phyloP scores from a whole-genome alignment of 1,140 invertebrate genomes.

The Sinella curviseta region DNA sequence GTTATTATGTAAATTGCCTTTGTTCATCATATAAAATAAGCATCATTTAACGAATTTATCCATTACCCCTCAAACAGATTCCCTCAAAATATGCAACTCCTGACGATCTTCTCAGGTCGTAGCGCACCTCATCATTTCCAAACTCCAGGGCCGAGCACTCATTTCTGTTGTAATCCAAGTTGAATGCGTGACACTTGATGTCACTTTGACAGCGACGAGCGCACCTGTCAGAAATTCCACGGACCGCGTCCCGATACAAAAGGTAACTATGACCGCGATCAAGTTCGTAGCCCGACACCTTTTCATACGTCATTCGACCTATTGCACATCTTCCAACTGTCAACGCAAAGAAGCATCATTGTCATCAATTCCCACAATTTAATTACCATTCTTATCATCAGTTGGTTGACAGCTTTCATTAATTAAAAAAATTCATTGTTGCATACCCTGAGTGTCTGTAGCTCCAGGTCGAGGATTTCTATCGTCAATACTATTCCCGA shows the following conservation, averaged over 20 bases:
- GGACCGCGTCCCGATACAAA: conserved; percentile 51
- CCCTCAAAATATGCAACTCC: conserved; percentile 58
- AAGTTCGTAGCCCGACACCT: conserved; percentile 57
- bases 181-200: conserved; percentile 55
- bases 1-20: background rate
- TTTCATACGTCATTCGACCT: conserved; percentile 56
- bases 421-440: background rate
- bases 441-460: conserved; percentile 47
- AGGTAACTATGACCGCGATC: conserved; percentile 51
- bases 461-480: conserved; percentile 37
- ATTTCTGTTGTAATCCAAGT: conserved; percentile 56
- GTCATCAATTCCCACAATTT: background rate
- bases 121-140: conserved; percentile 51
- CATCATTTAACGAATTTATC: background rate
- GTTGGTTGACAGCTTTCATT: no score
- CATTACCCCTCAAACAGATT: conserved; percentile 55
- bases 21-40: background rate
- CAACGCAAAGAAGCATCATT: conserved; percentile 13
- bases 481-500: conserved; percentile 38
- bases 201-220: conserved; percentile 53
- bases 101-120: conserved; percentile 53
- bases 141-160: conserved; percentile 55
- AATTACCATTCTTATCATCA: background rate
- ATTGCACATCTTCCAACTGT: conserved; percentile 50
- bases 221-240: conserved; percentile 56